Percentiles rank a stretch among this genome's conserved stretches.
These are phyloP conservation scores for Myocastor coypus DNA, from an alignment of 2,113 vertebrate genomes.

Conservation along the genomic window DNA sequence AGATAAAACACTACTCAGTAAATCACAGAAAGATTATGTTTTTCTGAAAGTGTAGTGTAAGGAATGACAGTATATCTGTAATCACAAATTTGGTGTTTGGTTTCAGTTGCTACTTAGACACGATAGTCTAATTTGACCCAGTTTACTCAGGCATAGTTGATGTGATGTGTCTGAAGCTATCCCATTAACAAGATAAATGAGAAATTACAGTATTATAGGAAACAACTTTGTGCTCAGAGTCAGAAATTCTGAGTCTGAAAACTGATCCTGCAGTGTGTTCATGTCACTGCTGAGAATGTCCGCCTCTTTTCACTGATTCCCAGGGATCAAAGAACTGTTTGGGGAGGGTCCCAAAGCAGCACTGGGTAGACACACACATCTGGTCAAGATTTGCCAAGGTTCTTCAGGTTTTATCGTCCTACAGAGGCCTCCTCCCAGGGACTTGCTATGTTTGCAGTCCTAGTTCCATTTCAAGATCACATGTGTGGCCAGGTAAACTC, in stretches of 20 bases:
- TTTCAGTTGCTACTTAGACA: neutral
- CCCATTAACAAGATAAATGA: slow-evolving; percentile 12
- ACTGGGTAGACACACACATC: neutral
- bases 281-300: neutral
- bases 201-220: neutral
- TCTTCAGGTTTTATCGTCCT: neutral
- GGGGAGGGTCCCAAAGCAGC: neutral
- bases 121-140: neutral
- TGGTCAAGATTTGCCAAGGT: neutral
- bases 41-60: slow-evolving; percentile 1
- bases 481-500: neutral
- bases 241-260: neutral
- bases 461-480: neutral
- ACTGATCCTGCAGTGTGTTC: neutral
- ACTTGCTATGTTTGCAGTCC: neutral
- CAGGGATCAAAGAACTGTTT: neutral
- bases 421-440: neutral
- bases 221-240: neutral
- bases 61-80: slow-evolving; percentile 38
- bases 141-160: neutral
- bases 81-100: neutral
- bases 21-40: slow-evolving; percentile 37
- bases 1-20: neutral
- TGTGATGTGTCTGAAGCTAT: neutral
- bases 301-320: neutral